Percentiles rank a stretch among this genome's conserved stretches.
phyloP scores from a whole-genome alignment of 1,140 invertebrate species.

The Acromyrmex echinatior region DNA sequence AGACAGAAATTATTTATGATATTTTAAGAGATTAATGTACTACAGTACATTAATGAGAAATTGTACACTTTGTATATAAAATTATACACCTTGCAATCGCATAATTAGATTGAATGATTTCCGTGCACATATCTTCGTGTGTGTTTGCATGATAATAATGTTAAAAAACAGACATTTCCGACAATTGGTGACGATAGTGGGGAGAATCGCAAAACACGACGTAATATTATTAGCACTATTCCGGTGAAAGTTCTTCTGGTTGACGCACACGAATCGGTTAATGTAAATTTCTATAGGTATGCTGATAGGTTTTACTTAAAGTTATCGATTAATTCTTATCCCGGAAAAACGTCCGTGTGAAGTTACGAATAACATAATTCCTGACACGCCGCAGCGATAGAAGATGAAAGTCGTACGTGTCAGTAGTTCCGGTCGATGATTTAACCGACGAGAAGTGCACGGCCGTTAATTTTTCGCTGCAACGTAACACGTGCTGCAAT shows the following conservation, averaged over 20 bases:
- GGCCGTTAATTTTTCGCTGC: constrained; percentile 33
- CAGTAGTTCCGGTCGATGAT: constrained; percentile 57
- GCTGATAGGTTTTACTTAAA: constrained; percentile 47
- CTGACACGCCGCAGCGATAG: background rate
- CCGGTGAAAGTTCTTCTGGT: constrained; percentile 70
- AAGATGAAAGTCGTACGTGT: constrained; percentile 26
- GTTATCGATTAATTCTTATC: constrained; percentile 10
- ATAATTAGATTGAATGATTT: constrained; percentile 24
- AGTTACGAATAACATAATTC: constrained; percentile 12
- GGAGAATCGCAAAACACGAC: constrained; percentile 62
- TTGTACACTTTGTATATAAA: background rate
- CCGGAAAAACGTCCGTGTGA: background rate
- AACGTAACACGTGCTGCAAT: background rate
- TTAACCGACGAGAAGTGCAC: constrained; percentile 20
- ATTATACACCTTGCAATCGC: background rate
- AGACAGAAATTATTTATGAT: background rate
- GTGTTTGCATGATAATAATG: background rate
- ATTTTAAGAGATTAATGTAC: background rate
- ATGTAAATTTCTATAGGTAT: constrained; percentile 58
- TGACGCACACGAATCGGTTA: constrained; percentile 34
- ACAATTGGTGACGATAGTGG: constrained; percentile 60
- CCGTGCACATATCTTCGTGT: background rate
- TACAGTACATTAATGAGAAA: too few species aligned
- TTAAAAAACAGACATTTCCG: constrained; percentile 13
- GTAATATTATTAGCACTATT: constrained; percentile 67